Evolutionary conservation across 2,888 invertebrate species (phyloP).

Genomic region (Caenorhabditis parvicauda): DNA sequence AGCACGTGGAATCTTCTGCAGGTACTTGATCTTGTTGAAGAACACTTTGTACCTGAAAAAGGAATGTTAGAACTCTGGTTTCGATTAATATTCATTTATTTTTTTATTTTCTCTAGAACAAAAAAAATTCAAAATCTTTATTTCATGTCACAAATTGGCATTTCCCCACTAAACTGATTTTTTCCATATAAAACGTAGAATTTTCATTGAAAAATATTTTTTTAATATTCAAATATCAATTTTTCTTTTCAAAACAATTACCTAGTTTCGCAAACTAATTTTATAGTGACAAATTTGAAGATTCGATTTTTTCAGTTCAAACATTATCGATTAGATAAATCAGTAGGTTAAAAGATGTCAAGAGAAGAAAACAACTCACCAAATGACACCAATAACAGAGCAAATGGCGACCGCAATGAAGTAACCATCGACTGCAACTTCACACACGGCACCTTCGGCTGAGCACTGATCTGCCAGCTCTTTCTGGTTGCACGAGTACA

Average conservation of each 20-base stretch:
- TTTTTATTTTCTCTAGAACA: too few relatives aligned
- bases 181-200: too few relatives aligned
- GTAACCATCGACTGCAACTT: slow-evolving; percentile 54
- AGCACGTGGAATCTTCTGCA: slow-evolving; percentile 58
- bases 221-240: too few relatives aligned
- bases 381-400: slow-evolving; percentile 53
- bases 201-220: too few relatives aligned
- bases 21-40: slow-evolving; percentile 52
- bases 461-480: slow-evolving; percentile 51
- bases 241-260: too few relatives aligned
- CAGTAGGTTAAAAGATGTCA: background rate
- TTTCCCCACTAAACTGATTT: too few relatives aligned
- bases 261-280: too few relatives aligned
- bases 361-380: slow-evolving; percentile 34
- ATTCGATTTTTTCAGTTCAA: background rate
- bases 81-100: too few relatives aligned
- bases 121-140: too few relatives aligned
- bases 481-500: slow-evolving; percentile 54
- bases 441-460: slow-evolving; percentile 57
- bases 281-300: too few relatives aligned
- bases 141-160: too few relatives aligned
- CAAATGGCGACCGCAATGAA: slow-evolving; percentile 58
- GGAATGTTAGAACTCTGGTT: too few relatives aligned
- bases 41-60: slow-evolving; percentile 50
- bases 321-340: background rate